Base-by-base conservation (phyloP, 1,140 invertebrate genomes). In the Adelges cooleyi region DNA sequence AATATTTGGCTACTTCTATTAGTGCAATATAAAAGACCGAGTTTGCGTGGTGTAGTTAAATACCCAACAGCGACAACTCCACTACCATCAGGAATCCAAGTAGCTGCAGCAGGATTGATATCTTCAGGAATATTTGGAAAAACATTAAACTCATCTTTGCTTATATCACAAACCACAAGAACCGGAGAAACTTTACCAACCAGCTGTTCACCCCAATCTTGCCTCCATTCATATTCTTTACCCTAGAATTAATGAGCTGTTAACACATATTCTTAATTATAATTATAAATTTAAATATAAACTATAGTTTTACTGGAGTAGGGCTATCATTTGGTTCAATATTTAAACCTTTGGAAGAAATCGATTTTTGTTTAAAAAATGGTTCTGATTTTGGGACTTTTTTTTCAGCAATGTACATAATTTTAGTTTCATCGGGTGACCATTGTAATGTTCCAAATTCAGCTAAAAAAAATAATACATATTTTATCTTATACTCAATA, bases 141-240 rank as follows among this genome's bases (percentile, higher is more conserved):
- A n/a, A 81, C 69, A 5, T 76, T 76, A 23, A 86, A 75, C 46
- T 71, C 79, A 69, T 86, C 84, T 6, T 75, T 77, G 1, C 79
- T 75, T 0, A 87, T 70, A 68, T 91, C 80, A 66, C 89, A 81
- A 3, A 92, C 72, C 17, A 84, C 87, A 3, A 92, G 71, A 1
- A 88, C 81, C 1, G 88, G 84, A 52, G 80, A 75, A 65, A 83
- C 79, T 72, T 87, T 87, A 3, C 84, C 85, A 50, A 81, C 80
- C 51, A 91, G 71, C 73, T 88, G 84, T 74, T 95, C 92, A 33
- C 92, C 92, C 91, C 91, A 95, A 67, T 89, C 84, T 72, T 90
- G 84, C 56, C 77, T 77, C 69, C 82, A 86, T 17, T 82, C 69
- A 75, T 84, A 87, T 74, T 92, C 87, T 69, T 86, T 80, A 33